Evolutionary conservation across 2,888 invertebrate genomes (phyloP), one percentile per base, ranked within the genome.

Genomic region (Galerucella pusilla): DNA sequence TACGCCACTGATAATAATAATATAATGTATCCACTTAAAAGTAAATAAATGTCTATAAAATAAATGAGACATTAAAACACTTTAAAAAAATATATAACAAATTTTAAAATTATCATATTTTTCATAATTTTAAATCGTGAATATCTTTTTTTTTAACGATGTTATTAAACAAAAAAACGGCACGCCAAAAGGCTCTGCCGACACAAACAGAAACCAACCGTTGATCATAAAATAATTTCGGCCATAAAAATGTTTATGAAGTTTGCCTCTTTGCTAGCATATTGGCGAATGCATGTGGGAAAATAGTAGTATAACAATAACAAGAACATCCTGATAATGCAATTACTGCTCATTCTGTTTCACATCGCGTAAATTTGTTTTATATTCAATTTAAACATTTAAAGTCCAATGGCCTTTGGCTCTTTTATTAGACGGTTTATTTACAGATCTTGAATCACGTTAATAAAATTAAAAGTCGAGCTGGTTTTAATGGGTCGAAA

Each of bases 351-450:
- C 14, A 63, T 63, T 63, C 63, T 63, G 42, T 63, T 63, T 63
- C 42, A 42, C 63, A 42, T 63, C 57, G 57, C 57, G 63, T 63
- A 42, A 35, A n/a, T 63, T 63, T 63, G 63, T 63, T 63, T 35
- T 63, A 63, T 42, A 42, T 63, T 63, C 65, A 71, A 71, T 71
- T 71, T 71, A 71, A 71, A 71, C 45, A 65, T 71, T 65, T 57
- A 65, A 25, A 65, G 71, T 54, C 64, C 54, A 61, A 46, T 69
- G 69, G 69, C 69, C 69, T 69, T 61, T 46, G 49, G n/a, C 46
- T 65, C 20, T 65, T 65, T 63, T 63, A 63, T 63, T 63, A 63
- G 42, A 63, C 63, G 35, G 63, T 63, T 63, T 63, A 63, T 63
- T 35, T 42, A 35, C 63, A 42, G 63, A 63, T 63, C 63, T 28